Base-by-base conservation (phyloP, 1,140 invertebrate genomes). In the Trichomalopsis sarcophagae region DNA sequence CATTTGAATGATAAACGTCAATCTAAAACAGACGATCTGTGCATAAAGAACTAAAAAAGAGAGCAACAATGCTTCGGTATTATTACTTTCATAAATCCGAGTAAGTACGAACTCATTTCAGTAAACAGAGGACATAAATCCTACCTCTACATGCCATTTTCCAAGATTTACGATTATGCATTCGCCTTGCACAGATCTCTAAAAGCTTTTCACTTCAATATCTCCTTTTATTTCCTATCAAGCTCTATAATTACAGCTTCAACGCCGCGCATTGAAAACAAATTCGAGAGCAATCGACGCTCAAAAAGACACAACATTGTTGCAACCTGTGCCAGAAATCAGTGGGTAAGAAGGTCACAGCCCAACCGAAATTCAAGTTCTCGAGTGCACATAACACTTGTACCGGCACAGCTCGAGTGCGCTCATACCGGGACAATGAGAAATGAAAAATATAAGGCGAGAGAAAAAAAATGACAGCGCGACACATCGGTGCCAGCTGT, bases 401-500 rank as follows among this genome's bases (percentile, higher is more conserved):
- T 13, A 27, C 33, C 4, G 33, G 0, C 68, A 55, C 17, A 27
- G 1, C 50, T 55, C 68, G 0, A 69, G 23, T 30, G 30, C 5
- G 68, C 27, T 30, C 6, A 13, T 71, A 33, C 30, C 23, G 68
- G 9, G 30, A 81, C 30, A 47, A 81, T n/a, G n/a, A 73, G 21
- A 74, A 74, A 82, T 55, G 30, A 74, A 55, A 82, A 82, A 74
- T 40, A 74, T 40, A 10, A 62, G 50, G 6, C 47, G 23, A 81
- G 17, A n/a, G 11, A 81, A 47, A 81, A 81, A 30, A 82, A 74
- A 62, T 11, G 47, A 30, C 30, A 21, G 27, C 23, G 27, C 23
- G 55, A 82, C 33, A 23, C 81, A 55, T 68, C 27, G 73, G 27
- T 82, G 68, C 69, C 69, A 82, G 33, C 21, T 81, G 66, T n/a